Base-by-base conservation (phyloP, 2,888 invertebrate species). In the Asteroscopus sphinx region DNA sequence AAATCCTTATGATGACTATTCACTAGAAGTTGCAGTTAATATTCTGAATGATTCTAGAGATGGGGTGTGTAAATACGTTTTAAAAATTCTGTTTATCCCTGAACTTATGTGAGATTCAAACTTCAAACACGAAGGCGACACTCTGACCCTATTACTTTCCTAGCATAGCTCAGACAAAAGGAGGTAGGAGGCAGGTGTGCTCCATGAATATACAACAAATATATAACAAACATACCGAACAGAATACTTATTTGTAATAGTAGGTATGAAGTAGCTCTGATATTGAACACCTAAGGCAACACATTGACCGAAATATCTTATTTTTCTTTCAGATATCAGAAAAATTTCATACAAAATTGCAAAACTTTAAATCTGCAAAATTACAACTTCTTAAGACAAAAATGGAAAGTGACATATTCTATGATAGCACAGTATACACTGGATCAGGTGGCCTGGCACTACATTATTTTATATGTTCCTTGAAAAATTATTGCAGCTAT, bases 401-500 rank as follows among this genome's bases (percentile, higher is more conserved):
- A 79, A 81, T 95, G 90, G 75, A 86, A 68, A 73, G 85, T 63
- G 91, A 95, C 78, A 87, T 93, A 64, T 92, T 90, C 70, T 78
- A 83, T 70, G 96, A 97, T 90, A 93, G 92, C 73, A 96, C 96
- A 3, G 94, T 97, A 0, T 98, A 98, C 76, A 97, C 97, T 7
- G 98, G 98, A 30, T 95, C 95, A 52, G 87, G 96, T 66, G 98
- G 98, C 30, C 91, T 97, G 59, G 96, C 96, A 30, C 88, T 96
- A 33, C 92, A 96, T 66, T 96, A 96, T 81, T 92, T 96, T 51
- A 93, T 95, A 68, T 85, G 91, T 70, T 91, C 83, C 12, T 54
- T 82, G 9, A 86, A 81, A 58, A 82, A 81, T 73, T 77, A 83
- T 53, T 59, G 68, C 30, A 74, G 57, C 39, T 21, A 70, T 56